phyloP scores from a whole-genome alignment of 2,888 invertebrate genomes.

The Eustalomyia histrio region DNA sequence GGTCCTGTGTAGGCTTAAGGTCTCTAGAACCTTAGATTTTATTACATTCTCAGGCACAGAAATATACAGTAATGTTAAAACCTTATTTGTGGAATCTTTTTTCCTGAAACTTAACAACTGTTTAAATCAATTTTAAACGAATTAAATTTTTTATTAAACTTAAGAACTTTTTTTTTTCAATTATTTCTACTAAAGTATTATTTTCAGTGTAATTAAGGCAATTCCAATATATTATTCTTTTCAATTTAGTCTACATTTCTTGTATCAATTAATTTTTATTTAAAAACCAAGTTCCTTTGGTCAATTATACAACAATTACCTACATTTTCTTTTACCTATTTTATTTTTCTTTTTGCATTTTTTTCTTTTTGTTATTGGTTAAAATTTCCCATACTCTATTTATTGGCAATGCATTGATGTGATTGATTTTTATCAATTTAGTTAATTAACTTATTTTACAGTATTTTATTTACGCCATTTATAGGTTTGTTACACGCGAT shows the following conservation, averaged over 20 bases:
- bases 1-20: too few species aligned
- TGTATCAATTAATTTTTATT: too few species aligned
- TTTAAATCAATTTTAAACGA: too few species aligned
- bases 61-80: too few species aligned
- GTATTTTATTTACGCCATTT: constrained; percentile 44
- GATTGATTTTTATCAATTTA: constrained; percentile 61
- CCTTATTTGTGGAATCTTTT: too few species aligned
- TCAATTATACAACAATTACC: background rate
- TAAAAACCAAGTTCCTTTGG: background rate
- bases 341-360: background rate
- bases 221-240: too few species aligned
- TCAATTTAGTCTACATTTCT: too few species aligned
- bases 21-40: too few species aligned
- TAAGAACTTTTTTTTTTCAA: background rate
- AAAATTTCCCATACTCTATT: background rate
- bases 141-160: too few species aligned
- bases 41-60: too few species aligned
- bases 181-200: background rate
- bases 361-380: background rate
- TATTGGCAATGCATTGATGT: constrained; percentile 9
- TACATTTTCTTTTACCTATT: background rate
- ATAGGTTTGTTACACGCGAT: constrained; percentile 49
- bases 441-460: constrained; percentile 61
- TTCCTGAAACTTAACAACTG: too few species aligned
- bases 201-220: background rate